Percentiles rank a stretch among this genome's conserved stretches.
phyloP scores from a whole-genome alignment of 1,140 invertebrate genomes.

The Atta texana region DNA sequence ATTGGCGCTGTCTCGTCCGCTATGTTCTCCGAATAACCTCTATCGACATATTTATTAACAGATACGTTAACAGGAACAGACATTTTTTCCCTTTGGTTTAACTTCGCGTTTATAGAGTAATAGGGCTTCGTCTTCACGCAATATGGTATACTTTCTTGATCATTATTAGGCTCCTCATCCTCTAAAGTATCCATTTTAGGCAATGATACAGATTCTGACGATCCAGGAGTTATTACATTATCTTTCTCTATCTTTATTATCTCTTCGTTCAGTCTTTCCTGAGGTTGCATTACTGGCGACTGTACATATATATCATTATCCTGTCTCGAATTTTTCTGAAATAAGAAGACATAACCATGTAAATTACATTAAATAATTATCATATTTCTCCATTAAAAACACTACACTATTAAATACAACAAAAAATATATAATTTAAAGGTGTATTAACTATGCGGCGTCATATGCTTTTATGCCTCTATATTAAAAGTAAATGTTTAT shows the following conservation, averaged over 20 bases:
- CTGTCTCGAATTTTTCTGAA: slow-evolving; percentile 82
- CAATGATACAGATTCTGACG: slow-evolving; percentile 67
- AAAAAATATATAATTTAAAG: slow-evolving; percentile 1
- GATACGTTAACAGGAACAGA: slow-evolving; percentile 63
- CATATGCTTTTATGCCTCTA: slow-evolving; percentile 13
- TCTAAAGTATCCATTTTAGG: slow-evolving; percentile 69
- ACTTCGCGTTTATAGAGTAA: slow-evolving; percentile 84
- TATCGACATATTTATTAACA: slow-evolving; percentile 69
- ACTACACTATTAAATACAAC: neutral
- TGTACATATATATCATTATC: slow-evolving; percentile 81
- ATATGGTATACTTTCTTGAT: slow-evolving; percentile 81
- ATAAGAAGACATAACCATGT: slow-evolving; percentile 49
- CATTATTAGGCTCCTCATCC: slow-evolving; percentile 75
- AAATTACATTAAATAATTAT: slow-evolving; percentile 21
- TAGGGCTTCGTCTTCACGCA: slow-evolving; percentile 85
- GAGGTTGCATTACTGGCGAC: slow-evolving; percentile 66
- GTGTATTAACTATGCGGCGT: slow-evolving; percentile 14
- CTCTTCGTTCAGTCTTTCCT: slow-evolving; percentile 76
- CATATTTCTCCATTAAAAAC: neutral
- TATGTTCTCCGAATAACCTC: slow-evolving; percentile 65
- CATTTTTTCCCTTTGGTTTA: slow-evolving; percentile 82
- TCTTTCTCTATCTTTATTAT: slow-evolving; percentile 78
- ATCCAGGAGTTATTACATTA: slow-evolving; percentile 60
- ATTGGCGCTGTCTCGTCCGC: slow-evolving; percentile 64
- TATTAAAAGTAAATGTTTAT: slow-evolving; percentile 1